Percentiles rank a stretch among this genome's conserved stretches.
phyloP scores from a whole-genome alignment of 2,113 vertebrate genomes.

The Crotalus helleri region DNA sequence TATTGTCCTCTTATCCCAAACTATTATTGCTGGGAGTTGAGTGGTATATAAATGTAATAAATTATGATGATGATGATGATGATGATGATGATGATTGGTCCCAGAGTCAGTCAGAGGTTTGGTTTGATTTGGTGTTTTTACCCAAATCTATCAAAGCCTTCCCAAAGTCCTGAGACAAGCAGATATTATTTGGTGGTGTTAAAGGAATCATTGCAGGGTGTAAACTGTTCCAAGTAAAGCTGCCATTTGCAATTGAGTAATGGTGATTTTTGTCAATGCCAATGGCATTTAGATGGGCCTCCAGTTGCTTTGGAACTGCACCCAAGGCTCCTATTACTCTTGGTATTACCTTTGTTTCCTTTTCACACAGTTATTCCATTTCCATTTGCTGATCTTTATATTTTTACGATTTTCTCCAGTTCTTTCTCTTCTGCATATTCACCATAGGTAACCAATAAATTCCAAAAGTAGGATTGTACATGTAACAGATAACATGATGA shows the following conservation, averaged over 20 bases:
- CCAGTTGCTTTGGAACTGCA: neutral
- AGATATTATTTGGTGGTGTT: neutral
- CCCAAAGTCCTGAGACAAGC: neutral
- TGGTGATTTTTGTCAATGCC: neutral
- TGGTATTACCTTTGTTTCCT: neutral
- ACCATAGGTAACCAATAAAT: slow-evolving; percentile 8
- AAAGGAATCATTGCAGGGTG: neutral
- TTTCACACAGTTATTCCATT: neutral
- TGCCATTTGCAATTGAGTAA: neutral
- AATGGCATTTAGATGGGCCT: neutral
- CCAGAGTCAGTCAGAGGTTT: neutral
- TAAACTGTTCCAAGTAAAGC: neutral
- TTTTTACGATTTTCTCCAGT: neutral
- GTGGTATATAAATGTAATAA: neutral
- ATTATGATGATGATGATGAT: neutral
- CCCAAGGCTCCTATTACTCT: neutral
- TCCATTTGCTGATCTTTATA: neutral
- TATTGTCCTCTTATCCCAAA: neutral
- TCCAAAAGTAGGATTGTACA: neutral
- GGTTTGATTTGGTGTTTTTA: neutral
- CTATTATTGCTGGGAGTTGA: neutral
- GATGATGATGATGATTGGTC: neutral
- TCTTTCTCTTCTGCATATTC: neutral
- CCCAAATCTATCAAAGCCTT: neutral
- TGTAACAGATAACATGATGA: neutral